phyloP scores from a whole-genome alignment of 1,140 invertebrate genomes.

The Medauroidea extradentata region DNA sequence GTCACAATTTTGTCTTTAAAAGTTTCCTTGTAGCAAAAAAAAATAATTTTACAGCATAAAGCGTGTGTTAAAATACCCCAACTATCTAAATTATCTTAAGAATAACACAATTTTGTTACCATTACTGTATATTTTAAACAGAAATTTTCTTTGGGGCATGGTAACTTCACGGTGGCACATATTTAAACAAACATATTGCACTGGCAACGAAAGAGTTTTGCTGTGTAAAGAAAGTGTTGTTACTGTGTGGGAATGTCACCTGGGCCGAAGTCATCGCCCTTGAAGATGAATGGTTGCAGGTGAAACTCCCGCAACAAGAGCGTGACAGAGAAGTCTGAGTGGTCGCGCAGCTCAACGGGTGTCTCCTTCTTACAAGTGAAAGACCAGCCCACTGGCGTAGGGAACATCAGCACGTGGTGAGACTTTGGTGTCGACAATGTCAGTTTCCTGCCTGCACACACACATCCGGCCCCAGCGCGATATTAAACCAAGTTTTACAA shows the following conservation, averaged over 20 bases:
- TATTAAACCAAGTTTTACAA: too few species aligned
- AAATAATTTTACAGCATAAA: neutral
- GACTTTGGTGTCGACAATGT: slow-evolving; percentile 54
- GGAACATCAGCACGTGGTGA: slow-evolving; percentile 62
- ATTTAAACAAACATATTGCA: too few species aligned
- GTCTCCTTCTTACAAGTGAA: slow-evolving; percentile 68
- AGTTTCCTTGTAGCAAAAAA: neutral
- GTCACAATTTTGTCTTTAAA: neutral
- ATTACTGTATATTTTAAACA: too few species aligned
- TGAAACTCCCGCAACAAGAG: slow-evolving; percentile 48
- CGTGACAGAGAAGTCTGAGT: slow-evolving; percentile 23
- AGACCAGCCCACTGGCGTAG: slow-evolving; percentile 80
- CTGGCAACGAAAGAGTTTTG: neutral
- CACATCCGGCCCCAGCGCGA: neutral
- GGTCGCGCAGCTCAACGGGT: slow-evolving; percentile 44
- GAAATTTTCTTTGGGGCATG: too few species aligned
- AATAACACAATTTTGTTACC: too few species aligned
- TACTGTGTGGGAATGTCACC: slow-evolving; percentile 33
- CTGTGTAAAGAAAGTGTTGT: neutral
- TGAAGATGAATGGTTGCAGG: slow-evolving; percentile 62
- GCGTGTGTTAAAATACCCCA: neutral
- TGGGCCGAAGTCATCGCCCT: slow-evolving; percentile 55
- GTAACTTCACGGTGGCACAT: too few species aligned
- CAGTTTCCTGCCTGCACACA: slow-evolving; percentile 43
- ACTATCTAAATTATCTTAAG: neutral